A percentile compares a stretch with the other conserved stretches of the same genome.
Conservation (phyloP, 2,113 vertebrate species). For the Athene noctua region DNA sequence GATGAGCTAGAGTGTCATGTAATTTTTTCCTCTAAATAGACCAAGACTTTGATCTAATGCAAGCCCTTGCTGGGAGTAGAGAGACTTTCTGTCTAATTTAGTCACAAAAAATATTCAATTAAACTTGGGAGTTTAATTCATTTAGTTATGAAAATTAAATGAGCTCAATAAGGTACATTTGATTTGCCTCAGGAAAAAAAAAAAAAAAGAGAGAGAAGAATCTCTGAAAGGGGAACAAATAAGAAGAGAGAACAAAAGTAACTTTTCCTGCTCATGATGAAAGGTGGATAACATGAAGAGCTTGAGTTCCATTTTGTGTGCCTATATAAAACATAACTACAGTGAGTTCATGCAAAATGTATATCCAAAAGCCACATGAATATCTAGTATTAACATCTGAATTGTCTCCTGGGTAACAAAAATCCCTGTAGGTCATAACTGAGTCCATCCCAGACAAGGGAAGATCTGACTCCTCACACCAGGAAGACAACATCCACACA, state of each 20-base stretch:
- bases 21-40: conserved; percentile 40
- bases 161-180: conserved; percentile 53
- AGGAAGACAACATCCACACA: background rate
- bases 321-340: background rate
- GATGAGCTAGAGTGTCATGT: conserved; percentile 17
- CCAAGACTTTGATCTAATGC: conserved; percentile 27
- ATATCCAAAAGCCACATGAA: background rate
- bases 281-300: background rate
- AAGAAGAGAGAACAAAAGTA: conserved; percentile 35
- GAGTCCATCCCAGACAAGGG: background rate
- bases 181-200: conserved; percentile 18
- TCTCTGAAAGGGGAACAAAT: conserved; percentile 45
- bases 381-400: background rate
- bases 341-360: background rate
- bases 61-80: background rate
- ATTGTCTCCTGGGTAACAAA: background rate
- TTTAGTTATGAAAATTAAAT: conserved; percentile 74
- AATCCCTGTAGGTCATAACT: background rate
- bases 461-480: background rate
- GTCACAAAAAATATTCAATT: conserved; percentile 70
- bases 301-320: background rate
- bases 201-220: background rate
- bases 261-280: background rate
- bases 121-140: conserved; percentile 63
- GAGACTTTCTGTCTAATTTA: conserved; percentile 48